Evolutionary conservation across 2,888 invertebrate species (phyloP).

Genomic region (Amaurobius ferox): DNA sequence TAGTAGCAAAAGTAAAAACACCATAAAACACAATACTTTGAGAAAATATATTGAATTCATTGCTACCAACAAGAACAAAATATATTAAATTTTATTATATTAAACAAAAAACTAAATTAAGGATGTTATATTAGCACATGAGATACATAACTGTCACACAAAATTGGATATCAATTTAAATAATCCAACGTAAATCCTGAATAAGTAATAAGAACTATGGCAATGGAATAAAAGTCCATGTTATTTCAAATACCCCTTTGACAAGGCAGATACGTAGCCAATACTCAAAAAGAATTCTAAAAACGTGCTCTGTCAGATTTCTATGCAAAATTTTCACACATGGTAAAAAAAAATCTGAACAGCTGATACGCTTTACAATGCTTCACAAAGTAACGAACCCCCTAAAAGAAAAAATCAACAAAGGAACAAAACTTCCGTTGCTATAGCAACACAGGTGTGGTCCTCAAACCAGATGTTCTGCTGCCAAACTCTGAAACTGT

Average conservation of each 20-base stretch:
- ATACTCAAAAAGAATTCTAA: not conserved
- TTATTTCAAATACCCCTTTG: not conserved
- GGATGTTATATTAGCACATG: too few relatives aligned
- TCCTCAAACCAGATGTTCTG: constrained; percentile 64
- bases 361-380: constrained; percentile 49
- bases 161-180: too few relatives aligned
- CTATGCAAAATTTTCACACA: not conserved
- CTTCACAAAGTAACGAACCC: constrained; percentile 35
- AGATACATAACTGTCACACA: too few relatives aligned
- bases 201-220: too few relatives aligned
- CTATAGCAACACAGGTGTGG: constrained; percentile 70
- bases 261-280: not conserved
- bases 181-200: too few relatives aligned
- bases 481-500: constrained; percentile 36
- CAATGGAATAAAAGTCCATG: not conserved
- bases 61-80: too few relatives aligned
- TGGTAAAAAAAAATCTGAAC: constrained; percentile 20
- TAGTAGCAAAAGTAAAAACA: too few relatives aligned
- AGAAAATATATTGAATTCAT: too few relatives aligned
- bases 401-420: constrained; percentile 21
- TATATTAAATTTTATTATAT: too few relatives aligned
- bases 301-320: not conserved
- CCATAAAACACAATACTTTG: too few relatives aligned
- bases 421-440: constrained; percentile 53
- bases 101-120: too few relatives aligned